Evolutionary conservation across 1,140 invertebrate genomes (phyloP), one percentile per base, ranked within the genome.

Genomic region (Radopholus similis): DNA sequence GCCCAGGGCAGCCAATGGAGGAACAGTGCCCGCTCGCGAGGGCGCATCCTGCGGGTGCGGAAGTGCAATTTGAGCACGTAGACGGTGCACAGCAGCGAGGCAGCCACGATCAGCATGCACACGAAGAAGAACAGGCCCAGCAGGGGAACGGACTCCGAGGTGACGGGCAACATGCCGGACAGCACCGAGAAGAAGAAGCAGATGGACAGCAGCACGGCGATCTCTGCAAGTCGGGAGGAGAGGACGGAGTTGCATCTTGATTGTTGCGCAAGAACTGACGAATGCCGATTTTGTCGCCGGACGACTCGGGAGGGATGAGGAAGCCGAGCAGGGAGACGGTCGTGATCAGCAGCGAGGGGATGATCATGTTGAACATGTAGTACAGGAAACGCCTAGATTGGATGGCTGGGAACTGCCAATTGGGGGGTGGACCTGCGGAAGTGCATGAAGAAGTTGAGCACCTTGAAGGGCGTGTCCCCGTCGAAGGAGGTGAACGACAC

Each of bases 21-120:
- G 15, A 81, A 59, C 35, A 81, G 37, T n/a, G 28, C 18, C 6
- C 58, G 32, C 60, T 37, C 37, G 81, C 95, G 91, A 91, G 95
- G 83, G 90, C 88, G 76, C 93, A 92, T 93, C 98, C 96, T 86
- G 94, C 91, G 89, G 83, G 92, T 93, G 79, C 95, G 89, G 87
- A 97, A 94, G 87, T 98, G 84, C 62, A 83, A 83, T 26, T 62
- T 62, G 32, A 62, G 21, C 28, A 99, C 96, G 81, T 97, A 89
- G 78, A 99, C 95, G 66, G 95, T 98, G 85, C 94, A 95, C 77
- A 97, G 92, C 80, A 98, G 94, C 66, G 95, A 97, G 81, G 94
- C 92, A 76, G 95, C 94, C 84, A 97, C 94, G 91, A 98, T 96
- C 85, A 97, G 93, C 95, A 97, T 98, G 86, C 97, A 97, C 87